Evolutionary conservation across 2,888 invertebrate species (phyloP).

Genomic region (Mythimna pallens): DNA sequence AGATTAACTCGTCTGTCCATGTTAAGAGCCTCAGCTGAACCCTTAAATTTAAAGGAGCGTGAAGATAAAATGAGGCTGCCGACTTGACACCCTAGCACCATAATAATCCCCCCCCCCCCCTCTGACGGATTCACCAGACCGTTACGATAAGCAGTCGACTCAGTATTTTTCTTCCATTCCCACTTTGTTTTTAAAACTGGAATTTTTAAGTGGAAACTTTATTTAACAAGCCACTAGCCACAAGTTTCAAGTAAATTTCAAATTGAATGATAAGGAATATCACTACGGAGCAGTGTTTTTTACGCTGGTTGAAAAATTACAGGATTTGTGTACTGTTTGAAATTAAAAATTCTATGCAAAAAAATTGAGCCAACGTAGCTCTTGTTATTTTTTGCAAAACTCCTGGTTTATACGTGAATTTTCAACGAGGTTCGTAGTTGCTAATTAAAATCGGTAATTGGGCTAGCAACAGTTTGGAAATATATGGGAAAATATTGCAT

Average conservation of each 20-base stretch:
- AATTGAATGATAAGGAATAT: constrained; percentile 49
- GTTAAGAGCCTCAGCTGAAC: constrained; percentile 28
- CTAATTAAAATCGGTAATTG: constrained; percentile 40
- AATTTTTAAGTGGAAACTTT: constrained; percentile 53
- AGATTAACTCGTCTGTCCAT: constrained; percentile 28
- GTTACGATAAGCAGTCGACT: constrained; percentile 50
- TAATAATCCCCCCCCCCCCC: constrained; percentile 44
- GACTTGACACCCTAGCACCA: constrained; percentile 33
- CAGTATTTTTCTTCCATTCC: constrained; percentile 53
- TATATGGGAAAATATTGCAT: constrained; percentile 3
- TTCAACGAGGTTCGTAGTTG: constrained; percentile 2
- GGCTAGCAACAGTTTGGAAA: constrained; percentile 17
- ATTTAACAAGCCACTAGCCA: constrained; percentile 40
- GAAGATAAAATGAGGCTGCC: constrained; percentile 53
- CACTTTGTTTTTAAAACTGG: constrained; percentile 20
- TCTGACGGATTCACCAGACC: constrained; percentile 59
- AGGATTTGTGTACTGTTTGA: constrained; percentile 21
- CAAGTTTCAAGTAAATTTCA: constrained; percentile 39
- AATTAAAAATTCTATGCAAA: constrained; percentile 22
- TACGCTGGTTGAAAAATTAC: constrained; percentile 18
- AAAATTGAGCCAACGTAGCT: neutral
- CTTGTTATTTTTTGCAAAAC: constrained; percentile 16
- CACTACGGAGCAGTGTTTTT: constrained; percentile 26
- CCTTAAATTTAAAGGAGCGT: constrained; percentile 42
- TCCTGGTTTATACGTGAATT: constrained; percentile 2